A percentile compares a stretch with the other conserved stretches of the same genome.
These are phyloP conservation scores for Homarus gammarus DNA, from an alignment of 2,888 invertebrate species.

Conservation along the genomic window DNA sequence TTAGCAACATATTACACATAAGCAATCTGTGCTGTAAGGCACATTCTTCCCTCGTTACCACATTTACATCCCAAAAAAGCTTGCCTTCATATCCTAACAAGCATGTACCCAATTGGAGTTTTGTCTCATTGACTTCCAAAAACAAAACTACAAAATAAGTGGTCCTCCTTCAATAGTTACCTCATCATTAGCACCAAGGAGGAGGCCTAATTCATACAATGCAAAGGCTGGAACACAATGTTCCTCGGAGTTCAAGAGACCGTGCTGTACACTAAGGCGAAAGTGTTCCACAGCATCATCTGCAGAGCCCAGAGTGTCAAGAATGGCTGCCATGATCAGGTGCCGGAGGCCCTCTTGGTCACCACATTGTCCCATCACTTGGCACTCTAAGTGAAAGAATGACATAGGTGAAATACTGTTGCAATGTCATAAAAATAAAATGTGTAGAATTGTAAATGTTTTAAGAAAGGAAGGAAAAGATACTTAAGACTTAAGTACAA, in stretches of 20 bases:
- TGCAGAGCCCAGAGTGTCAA: slow-evolving; percentile 80
- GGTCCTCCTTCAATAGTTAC: slow-evolving; percentile 77
- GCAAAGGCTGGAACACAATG: slow-evolving; percentile 83
- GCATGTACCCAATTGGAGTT: too few relatives aligned
- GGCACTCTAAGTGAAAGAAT: slow-evolving; percentile 47
- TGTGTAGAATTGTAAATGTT: too few relatives aligned
- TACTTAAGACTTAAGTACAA: too few relatives aligned
- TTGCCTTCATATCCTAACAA: too few relatives aligned
- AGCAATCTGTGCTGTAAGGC: too few relatives aligned
- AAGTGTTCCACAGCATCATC: slow-evolving; percentile 78
- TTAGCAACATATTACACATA: too few relatives aligned
- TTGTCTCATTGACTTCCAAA: too few relatives aligned
- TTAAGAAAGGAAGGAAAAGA: too few relatives aligned
- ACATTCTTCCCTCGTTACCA: too few relatives aligned
- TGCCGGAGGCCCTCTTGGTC: slow-evolving; percentile 81
- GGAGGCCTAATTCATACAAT: slow-evolving; percentile 83
- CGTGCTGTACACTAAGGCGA: slow-evolving; percentile 78
- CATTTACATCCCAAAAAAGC: neutral
- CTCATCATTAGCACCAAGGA: slow-evolving; percentile 80
- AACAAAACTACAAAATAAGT: neutral
- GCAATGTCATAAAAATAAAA: too few relatives aligned
- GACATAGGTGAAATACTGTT: too few relatives aligned
- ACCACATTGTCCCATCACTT: slow-evolving; percentile 53
- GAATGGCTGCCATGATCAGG: slow-evolving; percentile 82
- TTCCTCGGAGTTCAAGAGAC: slow-evolving; percentile 66